Evolutionary conservation across 1,140 invertebrate species (phyloP).

Genomic region (Drosophila pandora): DNA sequence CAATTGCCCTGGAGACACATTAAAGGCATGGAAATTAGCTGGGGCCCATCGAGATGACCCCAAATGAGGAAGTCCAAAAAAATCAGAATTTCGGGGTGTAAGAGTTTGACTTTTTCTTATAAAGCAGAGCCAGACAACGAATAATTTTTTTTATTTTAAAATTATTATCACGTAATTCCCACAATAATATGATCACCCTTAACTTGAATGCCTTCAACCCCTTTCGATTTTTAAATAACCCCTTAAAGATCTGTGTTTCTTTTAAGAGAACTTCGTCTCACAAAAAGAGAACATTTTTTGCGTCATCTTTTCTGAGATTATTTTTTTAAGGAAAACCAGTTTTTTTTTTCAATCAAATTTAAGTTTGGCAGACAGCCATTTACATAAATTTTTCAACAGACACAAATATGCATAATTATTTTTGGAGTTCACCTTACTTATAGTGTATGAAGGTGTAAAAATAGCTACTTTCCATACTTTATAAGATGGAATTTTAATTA

Average conservation of each 20-base stretch:
- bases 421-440: not conserved
- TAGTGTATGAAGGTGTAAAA: not conserved
- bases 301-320: constrained; percentile 15
- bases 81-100: constrained; percentile 8
- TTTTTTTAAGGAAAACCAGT: constrained; percentile 25
- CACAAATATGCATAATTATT: constrained; percentile 26
- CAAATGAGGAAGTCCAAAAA: constrained; percentile 8
- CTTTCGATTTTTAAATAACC: constrained; percentile 2
- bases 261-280: not conserved
- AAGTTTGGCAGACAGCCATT: constrained; percentile 21
- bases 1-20: constrained; percentile 36
- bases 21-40: constrained; percentile 30
- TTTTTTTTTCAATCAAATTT: constrained; percentile 11
- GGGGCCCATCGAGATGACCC: constrained; percentile 19
- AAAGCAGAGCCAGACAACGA: constrained; percentile 1
- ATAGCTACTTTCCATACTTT: not conserved
- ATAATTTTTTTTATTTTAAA: constrained; percentile 3
- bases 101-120: not conserved
- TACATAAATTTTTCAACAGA: constrained; percentile 12
- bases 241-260: not conserved
- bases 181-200: not conserved
- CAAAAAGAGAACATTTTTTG: constrained; percentile 6
- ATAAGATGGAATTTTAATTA: too few relatives aligned
- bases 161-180: constrained; percentile 21
- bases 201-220: constrained; percentile 11